Evolutionary conservation across 2,888 invertebrate species (phyloP).

Genomic region (Pantelozetes paolii): DNA sequence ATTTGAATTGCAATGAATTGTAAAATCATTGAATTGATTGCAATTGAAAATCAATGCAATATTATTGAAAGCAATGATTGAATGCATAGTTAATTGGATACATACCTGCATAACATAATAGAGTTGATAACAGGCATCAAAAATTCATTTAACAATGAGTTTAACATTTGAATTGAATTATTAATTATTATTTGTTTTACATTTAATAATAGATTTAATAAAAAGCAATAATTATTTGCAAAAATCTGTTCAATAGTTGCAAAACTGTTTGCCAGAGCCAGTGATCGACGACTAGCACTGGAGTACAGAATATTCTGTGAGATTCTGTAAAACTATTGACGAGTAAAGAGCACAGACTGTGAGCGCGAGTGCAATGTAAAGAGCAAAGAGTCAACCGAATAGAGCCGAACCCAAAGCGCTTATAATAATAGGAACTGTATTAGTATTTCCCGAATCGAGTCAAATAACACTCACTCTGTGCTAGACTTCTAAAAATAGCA

Average conservation of each 20-base stretch:
- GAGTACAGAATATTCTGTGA: not conserved
- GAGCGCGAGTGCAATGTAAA: not conserved
- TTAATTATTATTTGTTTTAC: no score
- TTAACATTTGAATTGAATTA: slow-evolving; percentile 3
- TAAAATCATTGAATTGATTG: no score
- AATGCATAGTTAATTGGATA: not conserved
- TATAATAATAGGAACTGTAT: slow-evolving; percentile 3
- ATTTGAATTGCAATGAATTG: no score
- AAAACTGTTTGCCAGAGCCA: not conserved
- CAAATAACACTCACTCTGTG: slow-evolving; percentile 6
- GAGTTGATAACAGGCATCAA: slow-evolving; percentile 11
- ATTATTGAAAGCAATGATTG: no score
- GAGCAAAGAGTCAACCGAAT: slow-evolving; percentile 22
- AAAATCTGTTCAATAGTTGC: not conserved
- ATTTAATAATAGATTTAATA: no score
- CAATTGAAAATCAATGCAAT: no score
- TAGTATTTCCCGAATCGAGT: slow-evolving; percentile 31
- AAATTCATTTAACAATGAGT: slow-evolving; percentile 1
- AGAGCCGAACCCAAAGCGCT: not conserved
- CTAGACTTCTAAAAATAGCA: slow-evolving; percentile 9
- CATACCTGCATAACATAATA: slow-evolving; percentile 13
- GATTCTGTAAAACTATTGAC: not conserved
- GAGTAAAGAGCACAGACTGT: not conserved
- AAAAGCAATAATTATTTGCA: no score
- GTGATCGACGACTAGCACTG: not conserved